These are phyloP conservation scores for Catostylus mosaicus DNA, from an alignment of 30 jellyfish, hydroid and myxozoan species.

Conservation along the genomic window DNA sequence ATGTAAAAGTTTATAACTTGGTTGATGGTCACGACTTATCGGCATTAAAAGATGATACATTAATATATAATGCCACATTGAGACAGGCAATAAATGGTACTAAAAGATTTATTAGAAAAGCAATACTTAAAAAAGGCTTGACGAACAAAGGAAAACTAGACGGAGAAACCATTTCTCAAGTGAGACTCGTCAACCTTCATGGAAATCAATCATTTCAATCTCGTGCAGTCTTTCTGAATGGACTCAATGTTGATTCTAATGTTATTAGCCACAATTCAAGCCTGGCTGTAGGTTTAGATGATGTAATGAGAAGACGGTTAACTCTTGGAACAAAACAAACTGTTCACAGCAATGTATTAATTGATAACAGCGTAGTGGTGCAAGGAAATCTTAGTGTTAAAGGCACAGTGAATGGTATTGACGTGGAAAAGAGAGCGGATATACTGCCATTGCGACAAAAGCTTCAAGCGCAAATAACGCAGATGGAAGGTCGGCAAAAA, in stretches of 20 bases:
- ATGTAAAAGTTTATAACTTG: conserved; percentile 8
- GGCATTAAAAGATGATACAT: conserved; percentile 12
- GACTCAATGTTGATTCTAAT: neutral
- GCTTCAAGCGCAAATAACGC: neutral
- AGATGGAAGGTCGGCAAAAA: neutral
- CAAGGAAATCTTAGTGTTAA: neutral
- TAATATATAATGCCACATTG: neutral
- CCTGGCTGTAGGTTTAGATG: neutral
- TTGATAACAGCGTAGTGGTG: conserved; percentile 1
- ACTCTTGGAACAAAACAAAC: conserved; percentile 12
- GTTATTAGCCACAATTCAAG: neutral
- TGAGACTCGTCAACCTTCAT: conserved; percentile 15
- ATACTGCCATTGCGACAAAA: neutral
- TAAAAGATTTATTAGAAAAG: conserved; percentile 19
- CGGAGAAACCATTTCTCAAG: conserved; percentile 38
- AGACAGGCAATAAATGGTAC: conserved; percentile 59
- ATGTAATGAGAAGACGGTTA: neutral
- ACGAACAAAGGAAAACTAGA: conserved; percentile 34
- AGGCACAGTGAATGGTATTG: conserved; percentile 5
- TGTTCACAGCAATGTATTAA: neutral
- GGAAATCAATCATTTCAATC: conserved; percentile 18
- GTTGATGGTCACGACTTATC: conserved; percentile 37
- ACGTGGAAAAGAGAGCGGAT: neutral
- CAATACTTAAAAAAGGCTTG: conserved; percentile 4
- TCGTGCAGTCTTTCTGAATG: conserved; percentile 10